These are phyloP conservation scores for Lepidothrix coronata DNA, from an alignment of 2,113 vertebrate species.

Conservation along the genomic window DNA sequence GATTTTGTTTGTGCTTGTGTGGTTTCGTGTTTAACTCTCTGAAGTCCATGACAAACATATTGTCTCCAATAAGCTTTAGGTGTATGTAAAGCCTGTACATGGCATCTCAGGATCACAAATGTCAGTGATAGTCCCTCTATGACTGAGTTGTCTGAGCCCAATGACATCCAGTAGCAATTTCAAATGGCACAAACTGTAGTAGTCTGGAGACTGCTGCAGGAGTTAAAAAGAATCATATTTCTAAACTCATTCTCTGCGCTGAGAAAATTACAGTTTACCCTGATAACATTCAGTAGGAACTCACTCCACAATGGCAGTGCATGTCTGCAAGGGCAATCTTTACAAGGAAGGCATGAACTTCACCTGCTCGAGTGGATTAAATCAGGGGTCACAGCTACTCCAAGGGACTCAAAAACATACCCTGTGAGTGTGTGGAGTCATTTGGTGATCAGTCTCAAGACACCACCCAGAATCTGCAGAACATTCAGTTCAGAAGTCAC, in stretches of 20 bases:
- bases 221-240: background rate
- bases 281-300: background rate
- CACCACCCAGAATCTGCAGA: background rate
- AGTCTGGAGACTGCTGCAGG: background rate
- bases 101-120: background rate
- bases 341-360: background rate
- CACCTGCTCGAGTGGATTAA: background rate
- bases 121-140: background rate
- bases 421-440: accelerated
- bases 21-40: background rate
- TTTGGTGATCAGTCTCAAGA: background rate
- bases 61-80: background rate
- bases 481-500: background rate
- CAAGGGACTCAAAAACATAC: background rate
- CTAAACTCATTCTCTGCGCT: background rate
- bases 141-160: background rate
- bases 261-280: background rate
- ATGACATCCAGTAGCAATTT: background rate
- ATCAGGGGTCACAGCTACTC: background rate
- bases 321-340: background rate
- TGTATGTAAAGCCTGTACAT: background rate
- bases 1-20: background rate
- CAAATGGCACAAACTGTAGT: background rate
- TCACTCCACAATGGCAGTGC: background rate
- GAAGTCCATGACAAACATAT: background rate